A percentile compares a stretch with the other conserved stretches of the same genome.
Conservation (phyloP, 2,888 invertebrate species). For the Chymomyza fuscimana region DNA sequence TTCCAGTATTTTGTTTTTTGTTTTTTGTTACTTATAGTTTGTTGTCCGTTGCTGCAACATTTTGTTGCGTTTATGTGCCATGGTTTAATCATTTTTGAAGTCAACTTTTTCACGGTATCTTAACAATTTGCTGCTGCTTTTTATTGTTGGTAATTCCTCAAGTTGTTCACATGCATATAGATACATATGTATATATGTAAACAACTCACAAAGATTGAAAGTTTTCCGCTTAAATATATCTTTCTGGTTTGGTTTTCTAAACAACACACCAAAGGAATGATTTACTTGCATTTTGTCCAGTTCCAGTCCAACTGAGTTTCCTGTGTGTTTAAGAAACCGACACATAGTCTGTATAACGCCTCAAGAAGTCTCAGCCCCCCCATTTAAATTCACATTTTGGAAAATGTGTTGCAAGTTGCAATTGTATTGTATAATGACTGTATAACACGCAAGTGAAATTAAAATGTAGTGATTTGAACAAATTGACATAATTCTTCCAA, state of each 20-base stretch:
- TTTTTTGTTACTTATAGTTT: neutral
- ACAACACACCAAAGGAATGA: neutral
- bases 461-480: neutral
- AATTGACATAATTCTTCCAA: too few species aligned
- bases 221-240: conserved; percentile 61
- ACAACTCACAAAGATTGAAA: conserved; percentile 9
- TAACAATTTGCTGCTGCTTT: conserved; percentile 2
- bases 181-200: too few species aligned
- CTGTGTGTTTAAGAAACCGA: conserved; percentile 47
- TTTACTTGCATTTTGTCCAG: neutral
- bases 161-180: conserved; percentile 1
- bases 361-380: neutral
- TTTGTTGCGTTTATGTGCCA: neutral
- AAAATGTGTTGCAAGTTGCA: neutral
- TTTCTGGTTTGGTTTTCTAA: conserved; percentile 45
- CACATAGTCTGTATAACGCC: neutral
- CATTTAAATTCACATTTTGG: conserved; percentile 1
- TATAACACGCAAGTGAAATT: neutral
- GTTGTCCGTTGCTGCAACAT: neutral
- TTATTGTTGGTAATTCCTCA: neutral
- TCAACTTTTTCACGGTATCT: neutral
- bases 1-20: neutral
- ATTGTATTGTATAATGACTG: neutral
- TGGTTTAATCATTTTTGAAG: neutral
- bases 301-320: conserved; percentile 30